Conservation (phyloP, 2,888 invertebrate genomes). For the Drosophila austrosaltans region DNA sequence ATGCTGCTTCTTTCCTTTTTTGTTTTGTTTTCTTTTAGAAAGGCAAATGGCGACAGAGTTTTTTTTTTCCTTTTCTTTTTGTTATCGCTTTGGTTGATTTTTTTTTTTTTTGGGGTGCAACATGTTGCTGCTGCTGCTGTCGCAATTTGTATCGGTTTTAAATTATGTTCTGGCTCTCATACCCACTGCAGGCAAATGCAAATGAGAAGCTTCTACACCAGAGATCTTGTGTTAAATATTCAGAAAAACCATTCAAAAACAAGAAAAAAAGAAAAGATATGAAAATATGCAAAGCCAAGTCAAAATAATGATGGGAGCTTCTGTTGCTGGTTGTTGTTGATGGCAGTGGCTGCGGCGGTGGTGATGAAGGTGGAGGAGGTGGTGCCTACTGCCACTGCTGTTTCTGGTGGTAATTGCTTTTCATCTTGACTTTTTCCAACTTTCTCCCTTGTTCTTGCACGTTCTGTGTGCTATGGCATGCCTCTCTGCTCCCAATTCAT, state of each 20-base stretch:
- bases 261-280: constrained; percentile 19
- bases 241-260: constrained; percentile 28
- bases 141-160: constrained; percentile 44
- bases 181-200: constrained; percentile 46
- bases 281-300: constrained; percentile 55
- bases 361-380: background rate
- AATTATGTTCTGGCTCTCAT: background rate
- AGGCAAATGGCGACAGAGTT: constrained; percentile 68
- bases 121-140: constrained; percentile 28
- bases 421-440: constrained; percentile 45
- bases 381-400: background rate
- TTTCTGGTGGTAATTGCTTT: constrained; percentile 41
- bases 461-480: constrained; percentile 42
- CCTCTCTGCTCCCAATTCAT: constrained; percentile 35
- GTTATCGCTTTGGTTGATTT: constrained; percentile 13
- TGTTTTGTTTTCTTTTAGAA: constrained; percentile 64
- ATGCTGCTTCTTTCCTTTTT: constrained; percentile 18
- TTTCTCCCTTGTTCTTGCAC: constrained; percentile 71
- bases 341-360: background rate
- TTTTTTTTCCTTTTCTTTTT: background rate
- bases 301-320: constrained; percentile 40
- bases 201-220: constrained; percentile 45
- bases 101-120: constrained; percentile 30
- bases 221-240: constrained; percentile 49
- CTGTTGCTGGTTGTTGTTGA: background rate